phyloP scores from a whole-genome alignment of 2,888 invertebrate genomes.

The Lycocerus yunnanus region DNA sequence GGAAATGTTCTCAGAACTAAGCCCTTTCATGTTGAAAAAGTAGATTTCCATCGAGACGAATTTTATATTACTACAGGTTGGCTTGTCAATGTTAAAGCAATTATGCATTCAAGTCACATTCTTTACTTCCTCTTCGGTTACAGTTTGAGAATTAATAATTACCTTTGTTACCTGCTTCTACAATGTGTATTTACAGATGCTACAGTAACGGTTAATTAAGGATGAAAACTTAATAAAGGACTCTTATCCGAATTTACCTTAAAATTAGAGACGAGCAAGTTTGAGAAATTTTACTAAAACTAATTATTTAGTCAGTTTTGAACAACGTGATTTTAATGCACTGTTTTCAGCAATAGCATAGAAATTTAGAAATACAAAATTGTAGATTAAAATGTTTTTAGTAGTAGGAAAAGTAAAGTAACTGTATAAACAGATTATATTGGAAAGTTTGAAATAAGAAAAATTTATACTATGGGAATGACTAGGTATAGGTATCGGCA shows the following conservation, averaged over 20 bases:
- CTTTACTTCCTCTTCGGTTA: background rate
- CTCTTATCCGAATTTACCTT: background rate
- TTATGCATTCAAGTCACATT: background rate
- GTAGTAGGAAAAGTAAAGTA: too few relatives aligned
- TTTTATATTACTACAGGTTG: background rate
- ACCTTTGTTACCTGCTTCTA: background rate
- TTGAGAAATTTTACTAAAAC: background rate
- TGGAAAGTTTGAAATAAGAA: background rate
- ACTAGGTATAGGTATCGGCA: background rate
- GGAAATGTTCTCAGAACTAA: background rate
- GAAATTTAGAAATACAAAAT: background rate
- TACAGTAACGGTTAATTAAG: background rate
- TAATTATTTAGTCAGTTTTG: background rate
- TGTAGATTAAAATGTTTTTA: too few relatives aligned
- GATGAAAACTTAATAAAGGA: background rate
- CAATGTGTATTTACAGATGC: background rate
- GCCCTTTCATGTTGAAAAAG: background rate
- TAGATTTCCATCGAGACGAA: background rate
- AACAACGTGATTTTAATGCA: background rate
- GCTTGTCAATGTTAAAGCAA: background rate
- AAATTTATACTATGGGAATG: background rate
- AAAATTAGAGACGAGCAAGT: background rate
- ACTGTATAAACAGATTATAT: background rate
- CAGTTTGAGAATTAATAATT: background rate
- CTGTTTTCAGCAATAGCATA: background rate